Percentiles rank a stretch among this genome's conserved stretches.
Evolutionary conservation across 2,888 invertebrate species (phyloP).

Genomic region (Lasioglossum villosulum): DNA sequence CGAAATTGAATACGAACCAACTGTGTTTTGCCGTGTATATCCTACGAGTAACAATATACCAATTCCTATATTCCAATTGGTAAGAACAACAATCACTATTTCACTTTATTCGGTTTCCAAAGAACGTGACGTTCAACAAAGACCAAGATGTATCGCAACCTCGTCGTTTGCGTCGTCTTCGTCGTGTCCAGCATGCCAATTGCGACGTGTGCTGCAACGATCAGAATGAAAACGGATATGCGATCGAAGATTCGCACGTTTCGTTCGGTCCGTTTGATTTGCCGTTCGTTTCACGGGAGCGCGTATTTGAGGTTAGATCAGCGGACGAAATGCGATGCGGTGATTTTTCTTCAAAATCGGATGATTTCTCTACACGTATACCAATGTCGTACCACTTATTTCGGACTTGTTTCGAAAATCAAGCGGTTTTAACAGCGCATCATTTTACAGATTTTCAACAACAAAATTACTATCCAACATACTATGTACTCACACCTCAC

Average conservation of each 20-base stretch:
- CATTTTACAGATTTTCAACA: background rate
- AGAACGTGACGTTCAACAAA: slow-evolving; percentile 77
- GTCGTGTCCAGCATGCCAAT: slow-evolving; percentile 72
- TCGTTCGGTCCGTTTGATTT: slow-evolving; percentile 31
- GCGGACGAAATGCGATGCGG: background rate
- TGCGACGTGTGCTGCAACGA: slow-evolving; percentile 10
- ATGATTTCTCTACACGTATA: background rate
- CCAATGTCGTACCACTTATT: background rate
- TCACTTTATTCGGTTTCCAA: slow-evolving; percentile 81
- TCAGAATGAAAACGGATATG: background rate
- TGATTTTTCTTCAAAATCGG: background rate
- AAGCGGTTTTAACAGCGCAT: background rate
- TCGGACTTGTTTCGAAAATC: background rate
- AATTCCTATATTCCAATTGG: background rate
- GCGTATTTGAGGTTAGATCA: slow-evolving; percentile 42
- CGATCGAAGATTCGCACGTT: background rate
- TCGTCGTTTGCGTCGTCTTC: slow-evolving; percentile 68
- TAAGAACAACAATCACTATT: slow-evolving; percentile 75
- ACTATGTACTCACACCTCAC: background rate
- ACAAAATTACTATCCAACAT: background rate
- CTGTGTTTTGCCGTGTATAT: background rate
- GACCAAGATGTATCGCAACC: slow-evolving; percentile 63
- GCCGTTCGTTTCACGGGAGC: slow-evolving; percentile 52
- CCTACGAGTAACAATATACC: slow-evolving; percentile 1
- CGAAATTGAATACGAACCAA: background rate